phyloP scores from a whole-genome alignment of 2,888 invertebrate species.

The Liodrosophila aerea region DNA sequence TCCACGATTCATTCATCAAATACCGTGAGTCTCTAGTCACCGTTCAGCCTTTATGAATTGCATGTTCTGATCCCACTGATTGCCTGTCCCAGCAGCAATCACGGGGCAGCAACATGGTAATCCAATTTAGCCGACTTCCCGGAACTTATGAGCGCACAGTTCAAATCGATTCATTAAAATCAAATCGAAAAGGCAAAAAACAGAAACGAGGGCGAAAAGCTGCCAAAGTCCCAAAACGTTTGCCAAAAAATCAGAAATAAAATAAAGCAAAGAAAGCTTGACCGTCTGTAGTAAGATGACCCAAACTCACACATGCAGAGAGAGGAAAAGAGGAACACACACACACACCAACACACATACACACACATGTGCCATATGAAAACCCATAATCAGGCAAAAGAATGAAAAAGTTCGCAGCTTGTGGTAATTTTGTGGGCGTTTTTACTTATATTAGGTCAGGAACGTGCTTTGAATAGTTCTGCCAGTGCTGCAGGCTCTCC shows the following conservation, averaged over 20 bases:
- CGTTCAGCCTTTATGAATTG: conserved; percentile 49
- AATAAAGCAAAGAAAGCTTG: conserved; percentile 35
- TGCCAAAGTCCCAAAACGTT: conserved; percentile 52
- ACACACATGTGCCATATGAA: conserved; percentile 15
- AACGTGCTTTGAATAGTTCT: conserved; percentile 80
- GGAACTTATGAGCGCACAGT: conserved; percentile 64
- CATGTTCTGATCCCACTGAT: conserved; percentile 14
- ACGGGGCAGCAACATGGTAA: conserved; percentile 71
- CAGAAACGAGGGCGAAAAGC: conserved; percentile 35
- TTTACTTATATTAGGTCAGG: conserved; percentile 80
- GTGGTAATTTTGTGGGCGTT: conserved; percentile 82
- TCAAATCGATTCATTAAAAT: conserved; percentile 78
- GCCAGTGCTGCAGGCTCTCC: not conserved
- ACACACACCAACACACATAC: conserved; percentile 11
- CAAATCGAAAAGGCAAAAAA: conserved; percentile 56
- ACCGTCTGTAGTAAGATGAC: conserved; percentile 51
- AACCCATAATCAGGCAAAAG: conserved; percentile 65
- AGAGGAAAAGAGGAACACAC: conserved; percentile 21
- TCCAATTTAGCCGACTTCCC: conserved; percentile 67
- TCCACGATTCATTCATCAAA: too few species aligned
- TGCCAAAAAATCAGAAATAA: conserved; percentile 42
- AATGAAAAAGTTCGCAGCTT: conserved; percentile 74
- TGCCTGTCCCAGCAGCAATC: conserved; percentile 7
- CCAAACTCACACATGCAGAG: conserved; percentile 25
- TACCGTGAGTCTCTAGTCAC: too few species aligned